Evolutionary conservation across 2,113 vertebrate species (phyloP), one percentile per base, ranked within the genome.

Genomic region (Vulpes vulpes): DNA sequence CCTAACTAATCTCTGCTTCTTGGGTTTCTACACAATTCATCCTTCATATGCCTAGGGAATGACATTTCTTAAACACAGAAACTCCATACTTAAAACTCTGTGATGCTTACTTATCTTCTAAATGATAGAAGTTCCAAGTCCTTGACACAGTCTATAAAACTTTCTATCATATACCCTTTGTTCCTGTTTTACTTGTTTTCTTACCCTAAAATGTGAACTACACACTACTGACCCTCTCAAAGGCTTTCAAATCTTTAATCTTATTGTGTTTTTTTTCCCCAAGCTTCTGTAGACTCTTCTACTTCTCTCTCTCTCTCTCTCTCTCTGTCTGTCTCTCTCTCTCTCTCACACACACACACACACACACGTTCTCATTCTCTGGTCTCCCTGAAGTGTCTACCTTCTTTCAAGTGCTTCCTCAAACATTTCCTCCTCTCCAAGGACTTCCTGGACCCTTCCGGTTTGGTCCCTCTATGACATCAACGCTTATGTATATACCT

Each of bases 11-110:
- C 25, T 86, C 30, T 60, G 67, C 49, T 79, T 83, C 8, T 22
- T 74, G 30, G 60, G 17, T 96, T 86, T 91, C 84, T 67, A 69
- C 49, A 90, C 49, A 93, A 89, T 71, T 32, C 23, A 73, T 62
- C 57, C 30, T 94, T 87, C 15, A 64, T 4, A 35, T 53, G 27
- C 51, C 6, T 64, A 79, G n/a, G 30, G 32, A 94, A 51, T 82
- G 49, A 10, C 3, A 43, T 49, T 73, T 95, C 64, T 96, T 65
- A 96, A 92, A 51, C 14, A 92, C 6, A 81, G 4, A 87, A 83
- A 76, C 20, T 92, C 17, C 71, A 23, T 74, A 49, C 38, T 59
- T 79, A 76, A 96, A 74, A 64, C 53, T 8, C 43, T 67, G 11
- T n/a, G 25, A 25, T 67, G 11, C 25, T 90, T 85, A 35, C 6